A percentile compares a stretch with the other conserved stretches of the same genome.
Conservation (phyloP, 2,797 vertebrate species). For the Acropternis orthonyx region DNA sequence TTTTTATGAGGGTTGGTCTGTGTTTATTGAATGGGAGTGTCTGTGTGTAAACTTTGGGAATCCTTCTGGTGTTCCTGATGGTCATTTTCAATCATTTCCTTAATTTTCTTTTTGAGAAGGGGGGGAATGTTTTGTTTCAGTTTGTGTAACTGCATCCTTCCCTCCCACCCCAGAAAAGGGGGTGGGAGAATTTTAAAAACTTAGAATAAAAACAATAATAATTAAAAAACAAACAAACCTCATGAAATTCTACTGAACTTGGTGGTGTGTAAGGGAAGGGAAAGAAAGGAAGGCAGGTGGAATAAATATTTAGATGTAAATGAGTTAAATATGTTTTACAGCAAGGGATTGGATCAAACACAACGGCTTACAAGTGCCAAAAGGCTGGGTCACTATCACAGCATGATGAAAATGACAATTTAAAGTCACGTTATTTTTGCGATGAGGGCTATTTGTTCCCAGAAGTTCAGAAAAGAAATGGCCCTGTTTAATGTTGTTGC, state of each 20-base stretch:
- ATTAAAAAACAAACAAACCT: background rate
- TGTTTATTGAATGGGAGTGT: background rate
- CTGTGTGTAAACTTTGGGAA: background rate
- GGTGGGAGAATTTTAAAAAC: background rate
- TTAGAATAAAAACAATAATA: background rate
- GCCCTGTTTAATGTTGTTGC: background rate
- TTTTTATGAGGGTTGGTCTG: no score
- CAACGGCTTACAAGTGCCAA: background rate
- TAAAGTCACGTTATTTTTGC: background rate
- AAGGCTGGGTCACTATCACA: background rate
- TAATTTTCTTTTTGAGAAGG: background rate
- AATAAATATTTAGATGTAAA: constrained; percentile 4
- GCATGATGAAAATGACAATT: background rate
- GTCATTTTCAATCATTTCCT: background rate
- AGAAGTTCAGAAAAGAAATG: background rate
- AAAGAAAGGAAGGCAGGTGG: background rate
- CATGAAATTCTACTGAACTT: background rate
- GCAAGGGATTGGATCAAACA: background rate
- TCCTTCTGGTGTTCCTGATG: background rate
- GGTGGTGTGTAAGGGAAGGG: background rate
- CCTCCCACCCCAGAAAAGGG: no score
- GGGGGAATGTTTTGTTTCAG: background rate
- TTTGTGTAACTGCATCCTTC: background rate
- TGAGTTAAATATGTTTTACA: background rate
- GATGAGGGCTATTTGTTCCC: background rate